Percentiles rank a stretch among this genome's conserved stretches.
Evolutionary conservation across 2,113 vertebrate genomes (phyloP).

Genomic region (Nerophis lumbriciformis): DNA sequence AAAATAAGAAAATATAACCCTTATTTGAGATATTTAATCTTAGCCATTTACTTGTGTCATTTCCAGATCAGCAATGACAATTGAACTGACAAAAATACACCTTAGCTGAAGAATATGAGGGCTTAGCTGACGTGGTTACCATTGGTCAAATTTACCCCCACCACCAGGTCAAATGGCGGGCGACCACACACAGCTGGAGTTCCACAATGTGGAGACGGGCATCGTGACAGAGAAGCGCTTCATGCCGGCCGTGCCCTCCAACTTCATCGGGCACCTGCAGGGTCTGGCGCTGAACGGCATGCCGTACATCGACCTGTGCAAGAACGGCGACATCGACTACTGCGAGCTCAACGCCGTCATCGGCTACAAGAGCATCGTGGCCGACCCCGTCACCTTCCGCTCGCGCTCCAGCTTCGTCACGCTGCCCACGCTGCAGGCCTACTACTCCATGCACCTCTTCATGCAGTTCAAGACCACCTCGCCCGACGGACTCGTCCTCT

Average conservation of each 20-base stretch:
- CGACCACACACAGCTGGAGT: constrained; percentile 96
- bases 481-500: constrained; percentile 91
- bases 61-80: no score
- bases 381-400: constrained; percentile 97
- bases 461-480: constrained; percentile 99
- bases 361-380: constrained; percentile 97
- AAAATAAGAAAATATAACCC: no score
- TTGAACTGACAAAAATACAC: no score
- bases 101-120: no score
- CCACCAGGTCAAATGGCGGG: constrained; percentile 94
- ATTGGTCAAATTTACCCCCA: neutral
- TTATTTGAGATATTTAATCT: no score
- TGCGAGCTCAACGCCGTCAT: constrained; percentile 98
- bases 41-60: no score
- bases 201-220: constrained; percentile 98
- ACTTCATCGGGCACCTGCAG: constrained; percentile 98
- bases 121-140: no score
- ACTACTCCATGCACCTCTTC: constrained; percentile 99
- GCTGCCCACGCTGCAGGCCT: constrained; percentile 92
- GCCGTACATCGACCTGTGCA: constrained; percentile 98
- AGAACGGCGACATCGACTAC: constrained; percentile 99
- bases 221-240: constrained; percentile 97
- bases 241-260: constrained; percentile 94
- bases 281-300: constrained; percentile 97
- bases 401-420: constrained; percentile 95